phyloP scores from a whole-genome alignment of 2,797 vertebrate species.

The Pipistrellus kuhlii region DNA sequence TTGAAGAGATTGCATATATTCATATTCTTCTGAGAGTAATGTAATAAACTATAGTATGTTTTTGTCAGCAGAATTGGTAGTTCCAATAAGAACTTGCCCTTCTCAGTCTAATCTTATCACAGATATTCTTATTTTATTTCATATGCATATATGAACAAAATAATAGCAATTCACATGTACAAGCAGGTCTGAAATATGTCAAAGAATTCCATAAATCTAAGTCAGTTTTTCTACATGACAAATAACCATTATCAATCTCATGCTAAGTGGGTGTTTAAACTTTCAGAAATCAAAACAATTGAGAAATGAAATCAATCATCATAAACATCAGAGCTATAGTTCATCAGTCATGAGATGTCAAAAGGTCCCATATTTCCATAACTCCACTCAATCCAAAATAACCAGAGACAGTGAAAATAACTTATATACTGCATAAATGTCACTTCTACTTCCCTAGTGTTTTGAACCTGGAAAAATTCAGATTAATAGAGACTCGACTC shows the following conservation, averaged over 20 bases:
- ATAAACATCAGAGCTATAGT: conserved; percentile 69
- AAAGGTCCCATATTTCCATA: conserved; percentile 69
- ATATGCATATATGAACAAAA: conserved; percentile 68
- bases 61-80: conserved; percentile 37
- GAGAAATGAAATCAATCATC: conserved; percentile 83
- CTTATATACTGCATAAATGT: conserved; percentile 77
- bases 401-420: conserved; percentile 76
- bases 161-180: conserved; percentile 56
- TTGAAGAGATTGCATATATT: background rate
- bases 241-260: conserved; percentile 83
- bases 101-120: conserved; percentile 44
- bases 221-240: conserved; percentile 81
- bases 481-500: conserved; percentile 38
- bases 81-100: conserved; percentile 33
- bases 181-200: conserved; percentile 75
- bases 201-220: conserved; percentile 83
- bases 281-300: conserved; percentile 85
- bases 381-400: conserved; percentile 78
- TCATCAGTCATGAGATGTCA: conserved; percentile 76
- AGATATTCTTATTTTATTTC: conserved; percentile 69
- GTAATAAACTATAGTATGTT: conserved; percentile 25
- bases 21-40: conserved; percentile 15
- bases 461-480: conserved; percentile 53
- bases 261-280: conserved; percentile 83
- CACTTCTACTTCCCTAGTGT: conserved; percentile 68